Conservation (phyloP, 2,888 invertebrate species). For the Troides aeacus region DNA sequence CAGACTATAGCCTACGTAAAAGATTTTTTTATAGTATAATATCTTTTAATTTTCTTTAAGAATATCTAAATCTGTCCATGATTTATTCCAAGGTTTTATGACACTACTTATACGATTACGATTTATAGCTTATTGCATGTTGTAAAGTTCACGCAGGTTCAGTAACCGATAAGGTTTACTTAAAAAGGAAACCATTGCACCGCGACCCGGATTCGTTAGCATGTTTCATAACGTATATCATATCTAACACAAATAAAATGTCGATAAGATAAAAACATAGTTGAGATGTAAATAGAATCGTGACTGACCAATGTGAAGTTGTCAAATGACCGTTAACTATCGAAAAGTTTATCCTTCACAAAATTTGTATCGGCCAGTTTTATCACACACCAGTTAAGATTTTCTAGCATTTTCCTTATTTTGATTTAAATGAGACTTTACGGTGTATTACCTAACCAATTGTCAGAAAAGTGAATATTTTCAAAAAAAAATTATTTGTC, state of each 20-base stretch:
- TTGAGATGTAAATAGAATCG: background rate
- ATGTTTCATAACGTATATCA: background rate
- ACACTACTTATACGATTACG: too few relatives aligned
- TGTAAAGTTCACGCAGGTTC: background rate
- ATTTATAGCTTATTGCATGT: background rate
- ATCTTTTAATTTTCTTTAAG: too few relatives aligned
- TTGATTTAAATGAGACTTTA: too few relatives aligned
- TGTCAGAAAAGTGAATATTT: too few relatives aligned
- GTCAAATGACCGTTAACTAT: background rate
- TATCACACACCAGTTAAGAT: background rate
- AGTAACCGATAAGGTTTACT: background rate
- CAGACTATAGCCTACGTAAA: too few relatives aligned
- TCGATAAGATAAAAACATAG: background rate
- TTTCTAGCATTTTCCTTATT: too few relatives aligned
- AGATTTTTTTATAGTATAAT: too few relatives aligned
- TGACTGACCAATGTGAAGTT: background rate
- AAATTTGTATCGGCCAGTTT: background rate
- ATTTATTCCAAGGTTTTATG: too few relatives aligned
- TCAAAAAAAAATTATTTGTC: too few relatives aligned
- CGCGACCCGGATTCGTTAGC: background rate
- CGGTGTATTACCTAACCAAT: too few relatives aligned
- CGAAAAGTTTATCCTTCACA: background rate
- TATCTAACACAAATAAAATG: background rate
- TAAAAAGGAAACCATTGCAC: background rate
- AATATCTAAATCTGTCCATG: too few relatives aligned